phyloP scores from a whole-genome alignment of 1,140 invertebrate species.

The Drosophila malerkotliana region DNA sequence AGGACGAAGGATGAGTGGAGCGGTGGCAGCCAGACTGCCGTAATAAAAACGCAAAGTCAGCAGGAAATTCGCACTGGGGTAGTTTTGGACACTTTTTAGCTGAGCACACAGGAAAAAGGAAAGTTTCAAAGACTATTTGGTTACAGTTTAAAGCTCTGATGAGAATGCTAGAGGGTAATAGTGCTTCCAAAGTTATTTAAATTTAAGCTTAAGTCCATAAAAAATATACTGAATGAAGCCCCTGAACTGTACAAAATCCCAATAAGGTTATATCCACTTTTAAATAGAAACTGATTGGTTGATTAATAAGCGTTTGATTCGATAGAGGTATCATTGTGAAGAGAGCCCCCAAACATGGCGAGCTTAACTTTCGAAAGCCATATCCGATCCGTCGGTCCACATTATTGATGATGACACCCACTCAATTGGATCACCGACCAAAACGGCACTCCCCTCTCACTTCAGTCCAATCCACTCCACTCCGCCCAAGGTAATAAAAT shows the following conservation, averaged over 20 bases:
- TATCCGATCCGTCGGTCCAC: neutral
- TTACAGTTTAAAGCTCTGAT: constrained; percentile 23
- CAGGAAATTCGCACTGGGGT: constrained; percentile 61
- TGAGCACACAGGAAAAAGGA: constrained; percentile 19
- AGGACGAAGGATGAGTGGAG: neutral
- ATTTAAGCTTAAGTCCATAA: neutral
- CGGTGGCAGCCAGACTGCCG: constrained; percentile 42
- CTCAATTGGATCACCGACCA: constrained; percentile 1
- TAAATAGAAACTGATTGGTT: neutral
- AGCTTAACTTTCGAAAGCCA: constrained; percentile 14
- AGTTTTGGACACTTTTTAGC: constrained; percentile 31
- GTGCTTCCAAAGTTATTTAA: constrained; percentile 3
- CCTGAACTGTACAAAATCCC: neutral
- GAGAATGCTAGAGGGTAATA: neutral
- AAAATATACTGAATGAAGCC: neutral
- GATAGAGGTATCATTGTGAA: neutral
- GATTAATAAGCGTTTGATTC: neutral
- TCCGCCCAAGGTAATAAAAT: constrained; percentile 42
- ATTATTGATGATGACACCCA: constrained; percentile 10
- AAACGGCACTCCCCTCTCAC: constrained; percentile 2
- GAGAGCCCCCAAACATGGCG: neutral
- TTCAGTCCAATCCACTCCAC: constrained; percentile 11
- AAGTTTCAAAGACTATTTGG: constrained; percentile 22
- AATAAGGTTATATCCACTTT: neutral
- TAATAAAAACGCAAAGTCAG: constrained; percentile 65